Percentiles rank a stretch among this genome's conserved stretches.
Conservation (phyloP, 2,797 vertebrate species). For the Caiman crocodilus region DNA sequence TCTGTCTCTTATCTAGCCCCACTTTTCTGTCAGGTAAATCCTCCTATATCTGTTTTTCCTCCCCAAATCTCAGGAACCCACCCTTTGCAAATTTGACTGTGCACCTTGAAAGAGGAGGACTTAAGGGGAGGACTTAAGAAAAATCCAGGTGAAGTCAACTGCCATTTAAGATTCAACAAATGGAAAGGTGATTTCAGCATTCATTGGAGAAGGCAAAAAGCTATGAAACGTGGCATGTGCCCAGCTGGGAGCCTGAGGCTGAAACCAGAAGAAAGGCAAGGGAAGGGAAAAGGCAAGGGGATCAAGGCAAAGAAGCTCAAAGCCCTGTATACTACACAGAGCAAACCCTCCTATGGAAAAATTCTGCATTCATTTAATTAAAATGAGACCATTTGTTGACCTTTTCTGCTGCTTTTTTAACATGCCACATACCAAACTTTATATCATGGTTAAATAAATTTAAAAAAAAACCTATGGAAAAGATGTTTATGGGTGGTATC, state of each 20-base stretch:
- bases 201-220: not conserved
- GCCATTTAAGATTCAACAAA: not conserved
- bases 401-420: constrained; percentile 1
- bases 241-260: not conserved
- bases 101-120: not conserved
- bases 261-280: not conserved
- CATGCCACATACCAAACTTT: not conserved
- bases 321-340: not conserved
- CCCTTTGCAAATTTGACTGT: not conserved
- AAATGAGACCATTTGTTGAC: not conserved
- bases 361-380: not conserved
- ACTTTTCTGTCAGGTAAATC: constrained; percentile 18
- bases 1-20: constrained; percentile 35
- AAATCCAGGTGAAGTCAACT: not conserved
- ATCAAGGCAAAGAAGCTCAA: not conserved
- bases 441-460: not conserved
- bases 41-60: not conserved
- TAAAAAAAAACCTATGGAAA: not conserved
- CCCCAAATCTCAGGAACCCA: not conserved
- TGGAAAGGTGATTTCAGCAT: not conserved
- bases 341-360: constrained; percentile 3
- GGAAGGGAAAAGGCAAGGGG: not conserved
- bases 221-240: not conserved
- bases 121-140: not conserved
- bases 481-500: no score